Evolutionary conservation across 2,113 vertebrate genomes (phyloP).

Genomic region (Apodemus speciosus): DNA sequence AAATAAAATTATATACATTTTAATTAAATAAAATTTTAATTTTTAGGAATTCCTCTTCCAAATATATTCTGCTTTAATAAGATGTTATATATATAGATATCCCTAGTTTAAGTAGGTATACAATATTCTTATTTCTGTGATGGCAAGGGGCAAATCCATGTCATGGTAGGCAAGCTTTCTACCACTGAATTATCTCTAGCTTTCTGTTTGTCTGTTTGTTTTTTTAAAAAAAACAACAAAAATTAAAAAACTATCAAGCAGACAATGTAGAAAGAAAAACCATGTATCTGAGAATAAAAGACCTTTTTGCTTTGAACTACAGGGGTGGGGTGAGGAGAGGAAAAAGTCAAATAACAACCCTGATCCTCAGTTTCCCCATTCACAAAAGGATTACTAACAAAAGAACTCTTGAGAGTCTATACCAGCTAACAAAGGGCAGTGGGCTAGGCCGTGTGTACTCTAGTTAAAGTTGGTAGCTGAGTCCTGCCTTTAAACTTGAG

Average conservation of each 20-base stretch:
- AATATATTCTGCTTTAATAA: background rate
- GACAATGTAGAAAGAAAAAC: background rate
- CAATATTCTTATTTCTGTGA: background rate
- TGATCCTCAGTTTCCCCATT: background rate
- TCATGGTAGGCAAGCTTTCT: background rate
- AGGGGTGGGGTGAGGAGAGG: background rate
- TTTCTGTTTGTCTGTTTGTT: background rate
- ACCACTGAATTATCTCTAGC: background rate
- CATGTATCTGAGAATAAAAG: background rate
- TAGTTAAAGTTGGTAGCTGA: background rate
- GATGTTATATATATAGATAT: background rate
- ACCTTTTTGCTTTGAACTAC: background rate
- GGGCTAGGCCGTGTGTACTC: background rate
- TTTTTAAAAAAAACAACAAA: background rate
- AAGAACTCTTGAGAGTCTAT: background rate
- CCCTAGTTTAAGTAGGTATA: background rate
- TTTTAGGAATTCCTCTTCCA: constrained; percentile 41
- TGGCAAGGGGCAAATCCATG: background rate
- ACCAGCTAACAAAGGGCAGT: background rate
- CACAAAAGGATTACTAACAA: background rate
- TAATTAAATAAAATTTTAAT: constrained; percentile 12
- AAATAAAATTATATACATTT: constrained; percentile 43
- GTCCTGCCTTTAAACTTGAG: constrained; percentile 36
- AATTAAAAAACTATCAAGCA: constrained; percentile 9
- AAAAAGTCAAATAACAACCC: background rate